Base-by-base conservation (phyloP, 2,113 vertebrate genomes). In the Ceratotherium simum region DNA sequence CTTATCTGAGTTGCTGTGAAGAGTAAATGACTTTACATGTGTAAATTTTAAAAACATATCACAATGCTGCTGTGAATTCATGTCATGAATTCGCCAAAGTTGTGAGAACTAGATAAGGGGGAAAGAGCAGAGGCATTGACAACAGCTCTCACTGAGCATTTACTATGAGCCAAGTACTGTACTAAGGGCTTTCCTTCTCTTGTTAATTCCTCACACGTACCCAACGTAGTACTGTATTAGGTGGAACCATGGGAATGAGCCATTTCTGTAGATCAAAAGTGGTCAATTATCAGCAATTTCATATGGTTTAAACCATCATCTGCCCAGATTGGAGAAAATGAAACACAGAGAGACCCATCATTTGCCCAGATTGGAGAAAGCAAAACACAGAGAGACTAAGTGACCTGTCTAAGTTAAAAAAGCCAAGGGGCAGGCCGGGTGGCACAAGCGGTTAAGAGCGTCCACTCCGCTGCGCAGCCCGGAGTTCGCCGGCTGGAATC, bases 221-320 rank as follows among this genome's bases (percentile, higher is more conserved):
- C 73, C 76, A 69, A 7, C 3, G 20, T 58, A 23, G 51, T 31
- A 51, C 18, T 81, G 7, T 76, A n/a, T 56, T 70, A 67, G 20
- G 33, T 60, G 46, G 56, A 94, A 72, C 18, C 10, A 86, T n/a
- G 11, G 33, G 27, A 48, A 89, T 14, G 42, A 82, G 54, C 39
- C 62, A 83, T 90, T 58, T 90, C 46, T 67, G 46, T 51, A 69
- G 27, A 36, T 72, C 65, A 82, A 86, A 96, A 90, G 73, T 62
- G 16, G 75, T 46, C 78, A 86, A 33, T 85, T 58, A 91, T 39
- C 51, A 95, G 42, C 31, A 79, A 42, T n/a, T 75, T 93, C 36
- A 81, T 54, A 20, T 64, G 48, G 12, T 21, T 96, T n/a, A 95
- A 93, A 80, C n/a, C 62, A 76, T 36, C 5, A n/a, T 60, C 51